Base-by-base conservation (phyloP, 1,140 invertebrate species). In the Scaptomyza montana region DNA sequence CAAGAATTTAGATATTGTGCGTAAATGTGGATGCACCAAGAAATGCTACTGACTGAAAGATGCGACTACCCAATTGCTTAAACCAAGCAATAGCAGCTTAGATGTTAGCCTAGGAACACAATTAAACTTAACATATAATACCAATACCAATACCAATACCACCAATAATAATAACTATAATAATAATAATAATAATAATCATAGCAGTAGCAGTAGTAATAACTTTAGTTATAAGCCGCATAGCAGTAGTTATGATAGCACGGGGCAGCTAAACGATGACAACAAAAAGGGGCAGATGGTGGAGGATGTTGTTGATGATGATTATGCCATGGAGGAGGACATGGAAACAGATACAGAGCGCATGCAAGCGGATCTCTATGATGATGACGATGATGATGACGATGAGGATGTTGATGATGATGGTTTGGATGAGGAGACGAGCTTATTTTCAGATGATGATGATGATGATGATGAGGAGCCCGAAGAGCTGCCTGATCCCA, bases 1-100 rank as follows among this genome's bases (percentile, higher is more conserved):
- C 90, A 98, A 98, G 94, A 97, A 98, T 91, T 95, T 99, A 85
- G 97, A 99, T 90, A 97, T 99, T 89, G 97, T 99, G 90, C 95
- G 98, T 86, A 99, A 98, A 93, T 99, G 96, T 92, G 95, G 96
- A 62, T 97, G 96, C 93, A 95, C 95, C 69, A 96, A 96, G 92
- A 97, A 97, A 93, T 97, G 96, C 93, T 94, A 96, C 92, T 95
- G 95, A 92, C 91, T 92, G 91, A 90, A 91, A 92, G 91, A 92
- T 92, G 91, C 91, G 91, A 92, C 91, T 92, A 92, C 91, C 91
- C 91, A 82, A 90, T 79, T 90, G 78, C 77, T 79, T 69, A 74
- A 71, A 61, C 68, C 54, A 72, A 91, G 82, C 84, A 90, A 84
- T 90, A 80, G 78, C 85, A 92, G 90, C 89, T 92, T 92, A 92